Conservation (phyloP, 2,888 invertebrate species). For the Malachius bipustulatus region DNA sequence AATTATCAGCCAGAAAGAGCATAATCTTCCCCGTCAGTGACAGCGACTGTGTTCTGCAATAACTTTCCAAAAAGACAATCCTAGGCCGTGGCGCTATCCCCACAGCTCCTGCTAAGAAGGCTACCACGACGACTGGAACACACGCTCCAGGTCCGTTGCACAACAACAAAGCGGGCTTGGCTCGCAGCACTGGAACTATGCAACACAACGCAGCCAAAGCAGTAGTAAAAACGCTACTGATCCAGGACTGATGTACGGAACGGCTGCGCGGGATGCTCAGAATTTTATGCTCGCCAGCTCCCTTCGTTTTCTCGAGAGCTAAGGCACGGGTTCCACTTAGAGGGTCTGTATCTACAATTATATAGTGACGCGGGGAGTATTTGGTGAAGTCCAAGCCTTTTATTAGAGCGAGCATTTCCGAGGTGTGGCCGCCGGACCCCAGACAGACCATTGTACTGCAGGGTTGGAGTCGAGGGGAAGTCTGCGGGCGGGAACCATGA, state of each 20-base stretch:
- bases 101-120: constrained; percentile 58
- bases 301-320: constrained; percentile 36
- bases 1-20: constrained; percentile 67
- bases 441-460: constrained; percentile 50
- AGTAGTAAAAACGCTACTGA: constrained; percentile 69
- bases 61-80: constrained; percentile 89
- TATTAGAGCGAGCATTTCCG: constrained; percentile 77
- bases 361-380: constrained; percentile 64
- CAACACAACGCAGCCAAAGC: constrained; percentile 55
- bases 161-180: constrained; percentile 68
- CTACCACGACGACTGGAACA: constrained; percentile 75
- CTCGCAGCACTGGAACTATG: constrained; percentile 53
- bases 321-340: constrained; percentile 61
- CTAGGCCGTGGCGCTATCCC: constrained; percentile 53
- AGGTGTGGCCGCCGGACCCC: constrained; percentile 85
- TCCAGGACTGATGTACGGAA: constrained; percentile 75
- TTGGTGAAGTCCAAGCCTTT: constrained; percentile 47
- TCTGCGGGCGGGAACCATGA: constrained; percentile 24
- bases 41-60: constrained; percentile 80
- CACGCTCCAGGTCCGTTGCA: constrained; percentile 98
- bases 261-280: constrained; percentile 69
- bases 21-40: constrained; percentile 85
- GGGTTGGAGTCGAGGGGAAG: constrained; percentile 23
- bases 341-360: constrained; percentile 65
- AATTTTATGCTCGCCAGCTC: constrained; percentile 38